Percentiles rank a stretch among this genome's conserved stretches.
Conservation (phyloP, 2,888 invertebrate species). For the Sepioteuthis lessoniana region DNA sequence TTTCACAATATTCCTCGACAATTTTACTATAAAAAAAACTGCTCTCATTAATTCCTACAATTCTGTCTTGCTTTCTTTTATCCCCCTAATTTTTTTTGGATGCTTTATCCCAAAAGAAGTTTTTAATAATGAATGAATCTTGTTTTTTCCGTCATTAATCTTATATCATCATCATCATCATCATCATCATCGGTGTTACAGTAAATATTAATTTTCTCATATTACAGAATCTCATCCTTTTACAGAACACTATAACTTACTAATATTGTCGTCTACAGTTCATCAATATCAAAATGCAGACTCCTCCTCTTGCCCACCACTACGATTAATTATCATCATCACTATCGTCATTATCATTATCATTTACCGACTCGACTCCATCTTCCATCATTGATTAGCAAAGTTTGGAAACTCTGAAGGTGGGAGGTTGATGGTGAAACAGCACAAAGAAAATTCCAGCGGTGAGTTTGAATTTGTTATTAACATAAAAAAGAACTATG, state of each 20-base stretch:
- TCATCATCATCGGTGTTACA: not conserved
- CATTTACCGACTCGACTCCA: not conserved
- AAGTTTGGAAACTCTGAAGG: not conserved
- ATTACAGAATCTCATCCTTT: not conserved
- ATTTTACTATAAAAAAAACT: too few relatives aligned
- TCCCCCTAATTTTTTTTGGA: too few relatives aligned
- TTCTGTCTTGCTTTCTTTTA: too few relatives aligned
- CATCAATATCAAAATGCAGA: not conserved
- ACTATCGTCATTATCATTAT: constrained; percentile 39
- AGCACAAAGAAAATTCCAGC: not conserved
- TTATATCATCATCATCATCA: not conserved
- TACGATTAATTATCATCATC: constrained; percentile 47
- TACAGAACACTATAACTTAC: not conserved
- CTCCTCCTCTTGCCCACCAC: not conserved
- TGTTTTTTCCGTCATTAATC: not conserved
- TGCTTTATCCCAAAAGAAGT: too few relatives aligned
- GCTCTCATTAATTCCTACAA: too few relatives aligned
- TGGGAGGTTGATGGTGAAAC: not conserved
- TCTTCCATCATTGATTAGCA: too few relatives aligned
- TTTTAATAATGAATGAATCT: too few relatives aligned
- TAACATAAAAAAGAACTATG: not conserved
- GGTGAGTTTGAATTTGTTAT: not conserved
- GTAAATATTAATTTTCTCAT: not conserved
- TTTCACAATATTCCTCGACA: too few relatives aligned
- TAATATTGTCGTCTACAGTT: not conserved